A percentile compares a stretch with the other conserved stretches of the same genome.
These are phyloP conservation scores for Pseudopodoces humilis DNA, from an alignment of 2,113 vertebrate species.

Conservation along the genomic window DNA sequence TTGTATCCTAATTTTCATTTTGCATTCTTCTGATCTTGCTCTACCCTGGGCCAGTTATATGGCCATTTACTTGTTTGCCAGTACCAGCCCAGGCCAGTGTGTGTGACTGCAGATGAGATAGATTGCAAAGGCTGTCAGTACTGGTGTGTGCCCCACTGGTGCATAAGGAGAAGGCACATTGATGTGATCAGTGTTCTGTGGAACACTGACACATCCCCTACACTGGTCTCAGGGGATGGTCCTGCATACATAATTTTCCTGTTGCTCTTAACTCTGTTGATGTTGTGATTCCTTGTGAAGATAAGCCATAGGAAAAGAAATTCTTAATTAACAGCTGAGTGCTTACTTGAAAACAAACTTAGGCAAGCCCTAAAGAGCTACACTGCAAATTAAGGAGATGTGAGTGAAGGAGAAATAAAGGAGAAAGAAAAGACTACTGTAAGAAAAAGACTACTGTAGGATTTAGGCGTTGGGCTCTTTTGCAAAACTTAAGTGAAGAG, in stretches of 20 bases:
- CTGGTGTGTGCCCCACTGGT: neutral
- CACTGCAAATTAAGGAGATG: neutral
- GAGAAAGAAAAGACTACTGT: no score
- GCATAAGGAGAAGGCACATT: rapidly evolving
- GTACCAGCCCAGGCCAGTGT: neutral
- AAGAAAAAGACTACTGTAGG: neutral
- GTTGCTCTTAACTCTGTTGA: neutral
- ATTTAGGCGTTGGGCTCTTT: neutral
- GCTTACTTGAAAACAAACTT: neutral
- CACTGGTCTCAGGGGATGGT: neutral
- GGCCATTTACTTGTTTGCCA: neutral
- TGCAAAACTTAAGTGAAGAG: neutral
- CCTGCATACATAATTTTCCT: neutral
- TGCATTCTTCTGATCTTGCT: neutral
- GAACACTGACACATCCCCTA: neutral
- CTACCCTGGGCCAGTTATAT: neutral
- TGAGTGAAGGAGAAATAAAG: neutral
- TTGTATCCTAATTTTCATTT: neutral
- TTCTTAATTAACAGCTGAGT: neutral
- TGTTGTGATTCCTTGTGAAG: neutral
- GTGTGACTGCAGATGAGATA: neutral
- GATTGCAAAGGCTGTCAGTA: rapidly evolving
- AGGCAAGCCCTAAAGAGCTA: neutral
- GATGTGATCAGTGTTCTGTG: neutral
- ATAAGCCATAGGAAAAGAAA: slow-evolving; percentile 6